phyloP scores from a whole-genome alignment of 1,140 invertebrate species.

The Nasonia vitripennis region DNA sequence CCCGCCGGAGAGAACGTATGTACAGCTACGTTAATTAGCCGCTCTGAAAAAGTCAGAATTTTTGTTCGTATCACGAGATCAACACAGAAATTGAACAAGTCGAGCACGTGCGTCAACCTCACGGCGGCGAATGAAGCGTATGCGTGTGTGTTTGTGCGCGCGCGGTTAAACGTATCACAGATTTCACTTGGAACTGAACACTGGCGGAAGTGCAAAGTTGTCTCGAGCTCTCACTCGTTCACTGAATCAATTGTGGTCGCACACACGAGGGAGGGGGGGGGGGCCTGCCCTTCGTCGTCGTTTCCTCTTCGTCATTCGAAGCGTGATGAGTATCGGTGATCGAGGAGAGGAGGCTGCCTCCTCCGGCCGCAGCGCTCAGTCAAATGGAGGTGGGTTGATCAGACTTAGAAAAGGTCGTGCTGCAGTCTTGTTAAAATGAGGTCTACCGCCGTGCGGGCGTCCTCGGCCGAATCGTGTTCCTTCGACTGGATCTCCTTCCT shows the following conservation, averaged over 20 bases:
- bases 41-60: not conserved
- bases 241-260: no score
- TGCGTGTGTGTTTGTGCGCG: slow-evolving; percentile 29
- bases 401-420: not conserved
- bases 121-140: not conserved
- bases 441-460: slow-evolving; percentile 76
- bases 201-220: slow-evolving; percentile 46
- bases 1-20: not conserved
- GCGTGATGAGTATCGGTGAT: no score
- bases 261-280: no score
- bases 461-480: slow-evolving; percentile 90
- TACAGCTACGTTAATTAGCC: not conserved
- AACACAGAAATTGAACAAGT: not conserved
- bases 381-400: no score
- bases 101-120: not conserved
- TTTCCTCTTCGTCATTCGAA: no score
- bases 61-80: not conserved
- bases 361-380: no score
- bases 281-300: no score
- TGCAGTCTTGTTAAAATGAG: no score
- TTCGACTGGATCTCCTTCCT: slow-evolving; percentile 85
- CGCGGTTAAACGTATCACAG: slow-evolving; percentile 61
- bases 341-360: no score
- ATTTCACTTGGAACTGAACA: slow-evolving; percentile 63
- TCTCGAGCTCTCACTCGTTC: not conserved